Evolutionary conservation across 2,888 invertebrate species (phyloP).

Genomic region (Pristionchus japonicus): DNA sequence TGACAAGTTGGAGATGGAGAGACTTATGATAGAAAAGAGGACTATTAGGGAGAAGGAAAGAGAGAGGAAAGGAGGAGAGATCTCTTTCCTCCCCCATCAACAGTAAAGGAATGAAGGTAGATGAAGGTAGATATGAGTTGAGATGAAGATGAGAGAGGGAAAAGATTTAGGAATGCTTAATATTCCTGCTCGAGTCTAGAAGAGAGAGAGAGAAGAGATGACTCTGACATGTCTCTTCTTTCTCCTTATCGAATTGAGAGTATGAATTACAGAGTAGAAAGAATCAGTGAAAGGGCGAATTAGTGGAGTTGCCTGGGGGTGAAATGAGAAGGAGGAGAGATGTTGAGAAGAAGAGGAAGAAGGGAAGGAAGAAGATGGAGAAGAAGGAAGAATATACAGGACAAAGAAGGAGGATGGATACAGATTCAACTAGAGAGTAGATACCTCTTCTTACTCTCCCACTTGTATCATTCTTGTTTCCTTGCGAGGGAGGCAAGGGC

Average conservation of each 20-base stretch:
- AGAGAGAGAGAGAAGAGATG: not conserved
- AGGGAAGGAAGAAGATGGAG: constrained; percentile 14
- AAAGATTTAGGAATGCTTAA: constrained; percentile 24
- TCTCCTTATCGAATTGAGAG: constrained; percentile 29
- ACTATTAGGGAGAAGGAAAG: constrained; percentile 28
- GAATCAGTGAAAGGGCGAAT: constrained; percentile 24
- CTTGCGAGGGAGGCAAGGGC: not conserved
- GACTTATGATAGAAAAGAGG: not conserved
- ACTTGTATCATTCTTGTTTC: not conserved
- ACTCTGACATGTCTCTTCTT: constrained; percentile 11
- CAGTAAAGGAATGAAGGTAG: not conserved
- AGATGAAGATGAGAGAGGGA: not conserved
- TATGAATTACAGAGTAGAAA: constrained; percentile 29
- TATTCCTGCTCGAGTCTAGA: not conserved
- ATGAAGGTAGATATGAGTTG: constrained; percentile 5
- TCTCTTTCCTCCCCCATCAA: not conserved
- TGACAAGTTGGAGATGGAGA: constrained; percentile 35
- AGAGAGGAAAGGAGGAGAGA: not conserved
- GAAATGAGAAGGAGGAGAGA: not conserved
- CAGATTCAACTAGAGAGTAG: not conserved
- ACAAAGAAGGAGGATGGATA: not conserved
- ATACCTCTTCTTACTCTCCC: not conserved
- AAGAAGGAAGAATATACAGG: not conserved
- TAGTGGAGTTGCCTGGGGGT: not conserved
- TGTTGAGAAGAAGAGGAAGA: not conserved